Conservation (phyloP, 2,797 vertebrate species). For the Margarornis squamiger region DNA sequence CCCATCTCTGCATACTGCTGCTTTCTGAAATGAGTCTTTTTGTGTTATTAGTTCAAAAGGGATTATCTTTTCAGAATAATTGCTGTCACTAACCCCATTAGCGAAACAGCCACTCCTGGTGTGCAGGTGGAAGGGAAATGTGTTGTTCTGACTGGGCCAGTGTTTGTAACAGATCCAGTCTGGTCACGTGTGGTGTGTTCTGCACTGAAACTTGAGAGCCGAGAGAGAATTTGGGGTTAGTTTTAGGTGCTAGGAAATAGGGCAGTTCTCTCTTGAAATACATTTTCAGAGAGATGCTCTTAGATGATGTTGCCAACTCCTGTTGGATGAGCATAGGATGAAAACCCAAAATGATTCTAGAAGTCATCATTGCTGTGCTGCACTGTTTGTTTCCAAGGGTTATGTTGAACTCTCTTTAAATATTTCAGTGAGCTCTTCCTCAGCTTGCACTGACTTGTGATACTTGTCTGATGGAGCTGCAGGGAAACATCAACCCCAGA, state of each 20-base stretch:
- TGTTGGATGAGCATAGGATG: background rate
- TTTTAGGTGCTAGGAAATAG: background rate
- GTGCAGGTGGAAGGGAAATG: background rate
- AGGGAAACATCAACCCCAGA: background rate
- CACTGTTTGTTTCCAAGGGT: background rate
- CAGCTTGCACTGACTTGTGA: background rate
- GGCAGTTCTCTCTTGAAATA: background rate
- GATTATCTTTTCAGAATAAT: background rate
- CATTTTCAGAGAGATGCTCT: background rate
- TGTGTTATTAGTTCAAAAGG: background rate
- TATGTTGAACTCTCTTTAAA: background rate
- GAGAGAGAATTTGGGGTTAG: background rate
- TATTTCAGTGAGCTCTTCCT: background rate
- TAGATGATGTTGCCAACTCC: background rate
- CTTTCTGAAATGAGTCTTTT: background rate
- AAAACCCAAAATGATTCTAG: background rate
- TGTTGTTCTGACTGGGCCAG: background rate
- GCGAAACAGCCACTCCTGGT: background rate
- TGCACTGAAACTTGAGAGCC: background rate
- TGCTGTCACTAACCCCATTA: background rate
- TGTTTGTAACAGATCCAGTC: background rate
- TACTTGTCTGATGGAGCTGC: background rate
- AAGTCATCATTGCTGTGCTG: background rate
- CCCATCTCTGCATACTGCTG: background rate
- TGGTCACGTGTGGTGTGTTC: background rate